Evolutionary conservation across 2,113 vertebrate species (phyloP), one percentile per base, ranked within the genome.

Genomic region (Podiceps cristatus): DNA sequence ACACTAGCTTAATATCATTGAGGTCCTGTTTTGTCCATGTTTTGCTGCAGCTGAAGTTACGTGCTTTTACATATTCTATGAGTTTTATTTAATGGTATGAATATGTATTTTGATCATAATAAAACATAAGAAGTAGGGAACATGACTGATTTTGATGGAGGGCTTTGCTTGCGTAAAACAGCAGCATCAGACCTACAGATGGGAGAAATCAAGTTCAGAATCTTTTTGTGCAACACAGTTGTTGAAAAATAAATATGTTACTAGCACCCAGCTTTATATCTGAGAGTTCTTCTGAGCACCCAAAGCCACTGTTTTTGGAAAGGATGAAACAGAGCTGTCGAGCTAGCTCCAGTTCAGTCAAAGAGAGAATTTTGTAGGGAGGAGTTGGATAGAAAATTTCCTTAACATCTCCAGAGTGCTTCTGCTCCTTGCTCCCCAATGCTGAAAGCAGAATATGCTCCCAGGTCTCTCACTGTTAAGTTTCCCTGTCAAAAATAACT

Each of bases 21-120:
- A 76, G 82, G 66, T 94, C 44, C 77, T 92, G 52, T 90, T 81
- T 90, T 75, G 86, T 84, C 76, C 35, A 3, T 79, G 47, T 75
- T 92, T 93, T 88, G 76, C 68, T 87, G 62, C 63, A 84, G 55
- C 52, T 84, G 75, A 86, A 56, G 76, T 96, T 83, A 67, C 7
- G 20, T 88, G 64, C 53, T 93, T 95, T 95, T 86, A 75, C 27
- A 52, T 87, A 68, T 81, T 91, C 81, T 90, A 15, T 83, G 85
- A 75, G 74, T 63, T 97, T 92, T 86, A 85, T 82, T 64, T 89
- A 81, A 89, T 87, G 52, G 27, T 82, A 64, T 87, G 91, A 96
- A 81, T 96, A 91, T 28, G 15, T 77, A 78, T 91, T 91, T 92
- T 90, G 53, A 91, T 89, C 49, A 84, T 58, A 87, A 60, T 69